A percentile compares a stretch with the other conserved stretches of the same genome.
These are phyloP conservation scores for Beaufortia kweichowensis DNA, from an alignment of 2,113 vertebrate species.

Conservation along the genomic window DNA sequence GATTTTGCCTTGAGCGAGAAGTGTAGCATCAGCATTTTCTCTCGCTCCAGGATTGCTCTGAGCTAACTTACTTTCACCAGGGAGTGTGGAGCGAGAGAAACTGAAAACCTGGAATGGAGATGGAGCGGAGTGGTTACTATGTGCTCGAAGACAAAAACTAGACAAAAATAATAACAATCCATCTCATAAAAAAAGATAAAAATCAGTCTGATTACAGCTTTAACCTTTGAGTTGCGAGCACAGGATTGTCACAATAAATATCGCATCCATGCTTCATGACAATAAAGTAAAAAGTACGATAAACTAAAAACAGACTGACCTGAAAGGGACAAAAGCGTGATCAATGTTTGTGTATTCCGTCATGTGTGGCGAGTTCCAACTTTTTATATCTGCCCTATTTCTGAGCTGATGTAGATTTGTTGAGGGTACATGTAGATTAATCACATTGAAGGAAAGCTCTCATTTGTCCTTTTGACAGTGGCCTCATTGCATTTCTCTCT, in stretches of 20 bases:
- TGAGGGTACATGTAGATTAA: slow-evolving; percentile 39
- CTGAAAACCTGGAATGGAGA: too few relatives aligned
- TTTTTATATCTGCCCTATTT: slow-evolving; percentile 48
- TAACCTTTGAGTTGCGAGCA: too few relatives aligned
- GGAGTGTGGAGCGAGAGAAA: too few relatives aligned
- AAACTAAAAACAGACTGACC: slow-evolving; percentile 12
- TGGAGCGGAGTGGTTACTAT: too few relatives aligned
- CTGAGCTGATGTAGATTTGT: slow-evolving; percentile 31
- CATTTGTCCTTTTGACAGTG: slow-evolving; percentile 45
- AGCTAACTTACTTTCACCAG: too few relatives aligned
- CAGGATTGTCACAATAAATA: not conserved
- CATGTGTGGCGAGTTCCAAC: slow-evolving; percentile 10
- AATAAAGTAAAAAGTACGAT: slow-evolving; percentile 13
- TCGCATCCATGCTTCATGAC: not conserved
- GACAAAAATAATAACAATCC: too few relatives aligned
- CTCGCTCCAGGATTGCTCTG: too few relatives aligned
- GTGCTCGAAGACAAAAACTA: too few relatives aligned
- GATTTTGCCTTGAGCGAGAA: too few relatives aligned
- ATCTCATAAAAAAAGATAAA: too few relatives aligned
- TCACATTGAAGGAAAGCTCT: slow-evolving; percentile 38
- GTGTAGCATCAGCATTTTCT: too few relatives aligned
- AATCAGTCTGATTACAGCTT: too few relatives aligned
- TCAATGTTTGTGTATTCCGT: not conserved
- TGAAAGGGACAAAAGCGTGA: slow-evolving; percentile 22
- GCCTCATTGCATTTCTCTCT: slow-evolving; percentile 42